A percentile compares a stretch with the other conserved stretches of the same genome.
These are phyloP conservation scores for Monodelphis domestica DNA, from an alignment of 2,797 vertebrate species.

Conservation along the genomic window DNA sequence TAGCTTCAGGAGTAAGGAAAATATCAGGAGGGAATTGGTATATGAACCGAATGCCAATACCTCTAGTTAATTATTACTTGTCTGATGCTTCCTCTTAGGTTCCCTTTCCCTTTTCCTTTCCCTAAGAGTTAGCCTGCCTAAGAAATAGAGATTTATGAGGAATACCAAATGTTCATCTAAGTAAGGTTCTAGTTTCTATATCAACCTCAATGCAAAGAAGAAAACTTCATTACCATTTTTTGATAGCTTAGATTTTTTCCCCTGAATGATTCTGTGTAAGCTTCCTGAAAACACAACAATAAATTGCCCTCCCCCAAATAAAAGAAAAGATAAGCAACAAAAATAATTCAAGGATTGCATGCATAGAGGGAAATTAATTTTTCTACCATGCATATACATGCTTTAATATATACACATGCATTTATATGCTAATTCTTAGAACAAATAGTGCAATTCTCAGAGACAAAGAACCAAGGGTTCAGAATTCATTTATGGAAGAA, in stretches of 20 bases:
- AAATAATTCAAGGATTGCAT: conserved; percentile 38
- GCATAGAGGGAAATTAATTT: conserved; percentile 63
- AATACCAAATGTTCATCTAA: not conserved
- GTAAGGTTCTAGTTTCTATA: not conserved
- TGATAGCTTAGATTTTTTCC: conserved; percentile 2
- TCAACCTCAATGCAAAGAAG: not conserved
- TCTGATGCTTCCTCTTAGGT: not conserved
- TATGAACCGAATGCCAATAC: not conserved
- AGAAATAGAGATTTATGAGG: not conserved
- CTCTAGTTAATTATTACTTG: not conserved
- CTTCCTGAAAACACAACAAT: conserved; percentile 14
- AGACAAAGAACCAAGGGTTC: conserved; percentile 53
- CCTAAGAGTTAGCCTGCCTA: not conserved
- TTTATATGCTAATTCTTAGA: conserved; percentile 70
- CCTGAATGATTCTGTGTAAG: conserved; percentile 29
- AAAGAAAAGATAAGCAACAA: conserved; percentile 61
- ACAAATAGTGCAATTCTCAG: conserved; percentile 48
- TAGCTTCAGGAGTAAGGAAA: not conserved
- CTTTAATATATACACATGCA: conserved; percentile 56
- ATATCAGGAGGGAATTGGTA: not conserved
- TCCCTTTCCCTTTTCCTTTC: not conserved
- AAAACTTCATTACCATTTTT: not conserved
- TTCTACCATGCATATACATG: conserved; percentile 18
- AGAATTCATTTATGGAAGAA: conserved; percentile 35
- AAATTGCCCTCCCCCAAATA: conserved; percentile 13